These are phyloP conservation scores for Drosophila ambigua DNA, from an alignment of 1,140 invertebrate genomes.

Conservation along the genomic window DNA sequence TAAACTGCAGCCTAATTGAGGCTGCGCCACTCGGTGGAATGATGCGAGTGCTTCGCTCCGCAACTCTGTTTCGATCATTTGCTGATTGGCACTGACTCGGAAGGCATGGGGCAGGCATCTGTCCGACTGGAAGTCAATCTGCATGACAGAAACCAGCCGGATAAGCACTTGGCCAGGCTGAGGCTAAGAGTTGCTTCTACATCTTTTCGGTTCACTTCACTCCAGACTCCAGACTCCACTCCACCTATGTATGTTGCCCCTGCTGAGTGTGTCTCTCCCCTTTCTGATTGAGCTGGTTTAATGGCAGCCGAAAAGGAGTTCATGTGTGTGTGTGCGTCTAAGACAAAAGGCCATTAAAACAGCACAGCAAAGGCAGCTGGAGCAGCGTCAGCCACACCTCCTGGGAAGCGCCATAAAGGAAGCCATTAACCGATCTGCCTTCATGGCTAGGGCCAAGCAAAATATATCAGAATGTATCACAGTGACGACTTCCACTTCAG, in stretches of 20 bases:
- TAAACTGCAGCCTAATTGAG: no score
- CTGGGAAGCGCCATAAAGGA: slow-evolving; percentile 14
- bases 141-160: slow-evolving; percentile 44
- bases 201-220: no score
- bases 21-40: no score
- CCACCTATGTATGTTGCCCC: neutral
- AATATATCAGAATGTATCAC: neutral
- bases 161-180: slow-evolving; percentile 19
- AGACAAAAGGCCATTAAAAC: slow-evolving; percentile 30
- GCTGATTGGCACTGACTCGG: no score
- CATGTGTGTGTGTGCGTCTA: slow-evolving; percentile 9
- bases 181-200: no score
- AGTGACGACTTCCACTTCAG: neutral
- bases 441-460: no score
- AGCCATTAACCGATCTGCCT: slow-evolving; percentile 13
- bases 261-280: neutral
- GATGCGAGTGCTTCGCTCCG: no score
- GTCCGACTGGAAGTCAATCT: slow-evolving; percentile 19
- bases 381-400: neutral
- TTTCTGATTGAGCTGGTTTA: slow-evolving; percentile 13
- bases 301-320: slow-evolving; percentile 12
- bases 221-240: no score
- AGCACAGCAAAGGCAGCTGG: neutral
- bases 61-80: no score
- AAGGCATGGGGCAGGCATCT: no score